These are phyloP conservation scores for Archips crataeganus DNA, from an alignment of 2,888 invertebrate genomes.

Conservation along the genomic window DNA sequence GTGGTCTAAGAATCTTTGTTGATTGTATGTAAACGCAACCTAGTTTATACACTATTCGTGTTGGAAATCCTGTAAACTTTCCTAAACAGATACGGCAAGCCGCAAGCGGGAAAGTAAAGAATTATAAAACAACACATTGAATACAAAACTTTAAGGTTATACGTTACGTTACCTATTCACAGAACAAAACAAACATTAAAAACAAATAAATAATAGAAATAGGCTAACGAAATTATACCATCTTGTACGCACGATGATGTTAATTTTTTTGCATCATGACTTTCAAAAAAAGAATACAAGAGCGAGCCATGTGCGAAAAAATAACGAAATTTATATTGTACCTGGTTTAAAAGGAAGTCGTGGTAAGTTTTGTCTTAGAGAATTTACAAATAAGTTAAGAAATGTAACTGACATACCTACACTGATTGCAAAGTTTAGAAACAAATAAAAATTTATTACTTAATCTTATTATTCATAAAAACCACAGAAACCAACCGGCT, in stretches of 20 bases:
- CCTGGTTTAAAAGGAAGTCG: conserved; percentile 69
- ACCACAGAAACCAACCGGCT: neutral
- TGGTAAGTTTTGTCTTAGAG: conserved; percentile 67
- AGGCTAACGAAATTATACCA: neutral
- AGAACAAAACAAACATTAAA: neutral
- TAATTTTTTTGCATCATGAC: neutral
- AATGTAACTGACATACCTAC: conserved; percentile 78
- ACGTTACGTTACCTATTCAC: neutral
- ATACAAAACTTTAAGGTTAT: neutral
- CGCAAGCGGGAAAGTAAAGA: neutral
- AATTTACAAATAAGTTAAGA: conserved; percentile 68
- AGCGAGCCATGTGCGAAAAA: neutral
- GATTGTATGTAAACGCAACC: no score
- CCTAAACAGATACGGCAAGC: neutral
- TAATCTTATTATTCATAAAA: neutral
- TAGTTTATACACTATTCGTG: no score
- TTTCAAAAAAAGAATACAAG: neutral
- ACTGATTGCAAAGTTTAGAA: conserved; percentile 11
- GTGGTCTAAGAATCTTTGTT: no score
- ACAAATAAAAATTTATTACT: neutral
- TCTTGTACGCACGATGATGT: no score
- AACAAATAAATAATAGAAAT: neutral
- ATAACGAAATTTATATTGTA: conserved; percentile 50
- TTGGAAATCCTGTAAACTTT: neutral
- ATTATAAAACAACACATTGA: neutral